A percentile compares a stretch with the other conserved stretches of the same genome.
phyloP scores from a whole-genome alignment of 2,888 invertebrate genomes.

The Mongoloraphidia duomilia region DNA sequence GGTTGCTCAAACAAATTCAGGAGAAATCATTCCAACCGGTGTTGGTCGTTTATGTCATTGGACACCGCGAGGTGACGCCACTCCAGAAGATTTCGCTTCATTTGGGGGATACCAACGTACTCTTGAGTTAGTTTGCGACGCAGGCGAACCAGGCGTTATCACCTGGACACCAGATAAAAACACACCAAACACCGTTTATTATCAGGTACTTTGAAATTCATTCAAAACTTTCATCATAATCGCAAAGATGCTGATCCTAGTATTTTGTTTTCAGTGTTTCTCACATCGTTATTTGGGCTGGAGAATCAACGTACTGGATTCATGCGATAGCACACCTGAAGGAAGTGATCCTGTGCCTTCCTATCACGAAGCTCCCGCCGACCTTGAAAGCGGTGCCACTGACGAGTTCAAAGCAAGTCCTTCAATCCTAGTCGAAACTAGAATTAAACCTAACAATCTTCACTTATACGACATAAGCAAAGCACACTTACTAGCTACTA shows the following conservation, averaged over 20 bases:
- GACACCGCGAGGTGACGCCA: constrained; percentile 59
- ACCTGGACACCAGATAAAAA: constrained; percentile 75
- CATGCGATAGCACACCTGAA: constrained; percentile 46
- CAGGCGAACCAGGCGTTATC: constrained; percentile 70
- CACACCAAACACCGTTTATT: constrained; percentile 85
- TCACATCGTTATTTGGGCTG: constrained; percentile 87
- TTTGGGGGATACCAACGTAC: constrained; percentile 85
- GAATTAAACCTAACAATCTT: constrained; percentile 40
- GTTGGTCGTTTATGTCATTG: constrained; percentile 78
- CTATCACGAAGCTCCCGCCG: neutral
- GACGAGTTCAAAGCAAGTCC: constrained; percentile 39
- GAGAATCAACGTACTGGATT: constrained; percentile 84
- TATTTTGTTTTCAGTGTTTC: constrained; percentile 56
- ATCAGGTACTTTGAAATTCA: constrained; percentile 48
- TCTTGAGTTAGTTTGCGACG: constrained; percentile 67
- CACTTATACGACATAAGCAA: constrained; percentile 12
- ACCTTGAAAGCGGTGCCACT: constrained; percentile 22
- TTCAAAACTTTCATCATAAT: neutral
- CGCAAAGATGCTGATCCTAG: neutral
- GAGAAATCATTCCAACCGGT: constrained; percentile 58
- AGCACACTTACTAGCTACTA: neutral
- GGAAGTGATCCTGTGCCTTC: constrained; percentile 39
- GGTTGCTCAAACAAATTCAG: constrained; percentile 50
- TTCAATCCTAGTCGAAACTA: constrained; percentile 50
- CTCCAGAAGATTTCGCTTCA: constrained; percentile 71